Evolutionary conservation across 2,113 vertebrate genomes (phyloP).

Genomic region (Setophaga kirtlandii): DNA sequence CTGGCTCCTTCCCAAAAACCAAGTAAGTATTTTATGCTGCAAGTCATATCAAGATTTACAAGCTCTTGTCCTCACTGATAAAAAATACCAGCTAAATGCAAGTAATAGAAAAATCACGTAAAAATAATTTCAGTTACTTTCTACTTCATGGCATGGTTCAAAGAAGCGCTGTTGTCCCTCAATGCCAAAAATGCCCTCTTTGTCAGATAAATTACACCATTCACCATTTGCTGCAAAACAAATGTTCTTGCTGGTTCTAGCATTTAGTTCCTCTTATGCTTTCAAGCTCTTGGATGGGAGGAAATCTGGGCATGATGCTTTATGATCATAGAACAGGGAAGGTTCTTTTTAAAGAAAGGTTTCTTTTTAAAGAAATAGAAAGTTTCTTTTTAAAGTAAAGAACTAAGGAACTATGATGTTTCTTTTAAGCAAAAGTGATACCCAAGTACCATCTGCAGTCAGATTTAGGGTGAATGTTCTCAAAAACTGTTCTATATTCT

Average conservation of each 20-base stretch:
- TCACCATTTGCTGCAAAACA: background rate
- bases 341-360: background rate
- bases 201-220: background rate
- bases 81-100: background rate
- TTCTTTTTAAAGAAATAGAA: background rate
- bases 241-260: background rate
- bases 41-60: background rate
- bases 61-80: background rate
- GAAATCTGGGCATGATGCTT: background rate
- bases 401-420: background rate
- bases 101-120: background rate
- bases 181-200: background rate
- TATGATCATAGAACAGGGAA: background rate
- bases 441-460: background rate
- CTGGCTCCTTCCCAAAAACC: background rate
- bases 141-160: background rate
- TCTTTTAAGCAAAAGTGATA: background rate
- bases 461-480: background rate
- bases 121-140: background rate
- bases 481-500: background rate
- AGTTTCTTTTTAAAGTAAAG: background rate
- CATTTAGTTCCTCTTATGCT: background rate
- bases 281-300: background rate
- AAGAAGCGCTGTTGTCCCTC: background rate
- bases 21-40: background rate